Base-by-base conservation (phyloP, 2,797 vertebrate species). In the Typhlichthys eigenmanni region DNA sequence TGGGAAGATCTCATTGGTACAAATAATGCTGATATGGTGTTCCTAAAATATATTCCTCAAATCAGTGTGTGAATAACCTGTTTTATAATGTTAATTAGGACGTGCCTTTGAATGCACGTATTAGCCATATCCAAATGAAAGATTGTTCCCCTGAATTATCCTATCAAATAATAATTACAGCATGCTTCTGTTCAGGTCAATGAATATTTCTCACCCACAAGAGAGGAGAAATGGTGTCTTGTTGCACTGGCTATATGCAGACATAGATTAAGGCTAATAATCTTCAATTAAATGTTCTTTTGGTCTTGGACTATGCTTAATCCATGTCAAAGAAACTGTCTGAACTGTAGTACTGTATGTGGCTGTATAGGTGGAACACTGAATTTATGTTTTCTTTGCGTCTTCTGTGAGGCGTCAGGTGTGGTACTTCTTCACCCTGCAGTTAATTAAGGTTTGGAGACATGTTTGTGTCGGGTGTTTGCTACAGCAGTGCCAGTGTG, bases 1-100 rank as follows among this genome's bases (percentile, higher is more conserved):
- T 52, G 77, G 81, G 80, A 83, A 16, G 50, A 16, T 45, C 47
- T 29, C 58, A 43, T 74, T 68, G 68, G 76, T 60, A 55, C 62
- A 74, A 78, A 79, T 66, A 79, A 78, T 69, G 61, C 64, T 59
- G 78, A 85, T 84, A 66, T 66, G 52, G 78, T 79, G 83, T 83
- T 82, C 38, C 38, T 43, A 7, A 80, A 74, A 71, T 50, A 29
- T 76, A 72, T 83, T 85, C 52, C 85, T 85, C 78, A 62, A 80
- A 19, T 32, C 45, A 17, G 52, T 62, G 63, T 66, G 55, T 51
- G 24, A 71, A 59, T 69, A 79, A 79, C 68, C 68, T 74, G 47
- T 52, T 58, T 61, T 63, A 17, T n/a, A 16, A 69, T 49, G 69
- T 60, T 59, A 10, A 60, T 59, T 29, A 63, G 1, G 45, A 13